Evolutionary conservation across 2,888 invertebrate species (phyloP).

Genomic region (Cyaniris semiargus): DNA sequence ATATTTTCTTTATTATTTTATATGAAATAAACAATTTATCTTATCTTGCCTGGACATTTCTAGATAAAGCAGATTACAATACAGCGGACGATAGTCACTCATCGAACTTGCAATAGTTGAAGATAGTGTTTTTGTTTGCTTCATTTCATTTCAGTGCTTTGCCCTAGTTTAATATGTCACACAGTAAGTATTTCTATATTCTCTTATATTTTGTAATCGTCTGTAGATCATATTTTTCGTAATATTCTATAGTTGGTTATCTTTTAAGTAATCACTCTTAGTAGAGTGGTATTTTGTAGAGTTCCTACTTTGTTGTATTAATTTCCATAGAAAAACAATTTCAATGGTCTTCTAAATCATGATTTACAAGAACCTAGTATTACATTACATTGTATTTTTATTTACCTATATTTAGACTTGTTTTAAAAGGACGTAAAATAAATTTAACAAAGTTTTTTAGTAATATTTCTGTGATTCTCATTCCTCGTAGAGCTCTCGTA

Average conservation of each 20-base stretch:
- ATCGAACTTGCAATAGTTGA: conserved; percentile 33
- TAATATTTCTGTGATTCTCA: background rate
- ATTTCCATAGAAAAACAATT: background rate
- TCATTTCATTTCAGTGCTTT: conserved; percentile 30
- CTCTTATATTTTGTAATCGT: background rate
- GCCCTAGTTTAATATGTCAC: conserved; percentile 40
- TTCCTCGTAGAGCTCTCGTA: too few relatives aligned
- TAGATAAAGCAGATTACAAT: conserved; percentile 22
- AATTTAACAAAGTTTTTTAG: background rate
- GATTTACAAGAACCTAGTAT: background rate
- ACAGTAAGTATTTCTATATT: conserved; percentile 42
- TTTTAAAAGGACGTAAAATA: background rate
- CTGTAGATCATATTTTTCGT: background rate
- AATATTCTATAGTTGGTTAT: background rate
- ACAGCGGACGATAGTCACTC: conserved; percentile 24
- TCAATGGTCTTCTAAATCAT: background rate
- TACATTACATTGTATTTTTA: background rate
- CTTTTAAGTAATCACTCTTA: too few relatives aligned
- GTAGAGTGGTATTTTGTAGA: background rate
- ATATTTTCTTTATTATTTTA: conserved; percentile 16
- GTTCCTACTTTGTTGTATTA: background rate
- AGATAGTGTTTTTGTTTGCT: conserved; percentile 20
- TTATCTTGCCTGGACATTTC: conserved; percentile 41
- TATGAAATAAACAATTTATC: conserved; percentile 40
- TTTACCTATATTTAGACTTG: background rate